A percentile compares a stretch with the other conserved stretches of the same genome.
Evolutionary conservation across 2,888 invertebrate genomes (phyloP).

Genomic region (Phragmatobia fuliginosa): DNA sequence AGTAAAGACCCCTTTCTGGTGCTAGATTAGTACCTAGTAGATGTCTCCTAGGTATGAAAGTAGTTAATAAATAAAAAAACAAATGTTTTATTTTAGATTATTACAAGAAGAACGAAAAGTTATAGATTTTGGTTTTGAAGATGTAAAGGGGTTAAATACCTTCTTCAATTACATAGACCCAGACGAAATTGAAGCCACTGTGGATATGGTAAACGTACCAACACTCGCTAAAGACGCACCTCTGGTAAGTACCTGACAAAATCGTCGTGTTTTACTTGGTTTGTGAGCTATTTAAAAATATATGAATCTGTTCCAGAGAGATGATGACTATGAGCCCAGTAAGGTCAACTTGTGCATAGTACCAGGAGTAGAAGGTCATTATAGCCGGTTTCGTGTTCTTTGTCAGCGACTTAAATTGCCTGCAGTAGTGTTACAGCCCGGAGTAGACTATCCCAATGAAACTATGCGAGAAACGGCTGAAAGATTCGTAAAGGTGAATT

Average conservation of each 20-base stretch:
- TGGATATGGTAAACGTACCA: slow-evolving; percentile 61
- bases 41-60: no score
- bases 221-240: slow-evolving; percentile 45
- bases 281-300: not conserved
- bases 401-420: slow-evolving; percentile 62
- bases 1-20: no score
- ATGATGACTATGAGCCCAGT: slow-evolving; percentile 57
- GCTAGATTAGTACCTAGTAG: no score
- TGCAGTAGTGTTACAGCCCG: slow-evolving; percentile 61
- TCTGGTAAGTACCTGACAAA: not conserved
- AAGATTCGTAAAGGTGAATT: slow-evolving; percentile 57
- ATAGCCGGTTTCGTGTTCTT: slow-evolving; percentile 53
- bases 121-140: not conserved
- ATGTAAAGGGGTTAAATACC: slow-evolving; percentile 6
- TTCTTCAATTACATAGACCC: slow-evolving; percentile 48
- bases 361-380: slow-evolving; percentile 67
- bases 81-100: slow-evolving; percentile 7
- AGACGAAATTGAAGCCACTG: slow-evolving; percentile 67
- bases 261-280: not conserved
- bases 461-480: slow-evolving; percentile 56
- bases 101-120: slow-evolving; percentile 6
- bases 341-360: slow-evolving; percentile 57
- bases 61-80: not conserved
- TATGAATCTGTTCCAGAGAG: slow-evolving; percentile 47
- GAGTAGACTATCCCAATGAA: slow-evolving; percentile 57